These are phyloP conservation scores for Notodonta dromedarius DNA, from an alignment of 2,888 invertebrate genomes.

Conservation along the genomic window DNA sequence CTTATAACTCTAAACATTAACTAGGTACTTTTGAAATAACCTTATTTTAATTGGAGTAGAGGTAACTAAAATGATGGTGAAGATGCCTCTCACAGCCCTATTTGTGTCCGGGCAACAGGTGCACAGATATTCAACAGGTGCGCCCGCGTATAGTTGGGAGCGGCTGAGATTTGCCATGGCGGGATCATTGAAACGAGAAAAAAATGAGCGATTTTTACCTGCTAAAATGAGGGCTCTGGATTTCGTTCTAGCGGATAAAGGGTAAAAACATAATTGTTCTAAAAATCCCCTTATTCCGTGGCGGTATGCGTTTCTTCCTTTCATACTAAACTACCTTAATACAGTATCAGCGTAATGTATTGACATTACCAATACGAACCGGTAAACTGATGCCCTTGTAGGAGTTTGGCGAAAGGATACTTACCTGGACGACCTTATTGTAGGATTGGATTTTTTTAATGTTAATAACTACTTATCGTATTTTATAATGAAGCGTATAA, in stretches of 20 bases:
- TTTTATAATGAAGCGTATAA: background rate
- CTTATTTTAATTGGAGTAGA: too few relatives aligned
- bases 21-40: too few relatives aligned
- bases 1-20: too few relatives aligned
- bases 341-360: constrained; percentile 16
- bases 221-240: background rate
- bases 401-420: background rate
- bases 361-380: background rate
- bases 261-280: background rate
- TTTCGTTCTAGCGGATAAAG: constrained; percentile 5
- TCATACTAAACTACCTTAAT: constrained; percentile 13
- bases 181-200: constrained; percentile 5
- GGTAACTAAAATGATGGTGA: background rate
- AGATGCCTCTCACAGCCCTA: constrained; percentile 27
- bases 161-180: constrained; percentile 38
- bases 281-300: background rate
- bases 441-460: background rate
- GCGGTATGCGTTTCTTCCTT: background rate
- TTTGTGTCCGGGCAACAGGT: constrained; percentile 38
- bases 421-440: background rate
- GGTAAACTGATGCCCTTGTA: background rate
- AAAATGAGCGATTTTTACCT: constrained; percentile 2
- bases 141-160: constrained; percentile 20
- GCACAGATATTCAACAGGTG: constrained; percentile 47
- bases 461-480: background rate